Base-by-base conservation (phyloP, 2,888 invertebrate species). In the Dromius quadrimaculatus region DNA sequence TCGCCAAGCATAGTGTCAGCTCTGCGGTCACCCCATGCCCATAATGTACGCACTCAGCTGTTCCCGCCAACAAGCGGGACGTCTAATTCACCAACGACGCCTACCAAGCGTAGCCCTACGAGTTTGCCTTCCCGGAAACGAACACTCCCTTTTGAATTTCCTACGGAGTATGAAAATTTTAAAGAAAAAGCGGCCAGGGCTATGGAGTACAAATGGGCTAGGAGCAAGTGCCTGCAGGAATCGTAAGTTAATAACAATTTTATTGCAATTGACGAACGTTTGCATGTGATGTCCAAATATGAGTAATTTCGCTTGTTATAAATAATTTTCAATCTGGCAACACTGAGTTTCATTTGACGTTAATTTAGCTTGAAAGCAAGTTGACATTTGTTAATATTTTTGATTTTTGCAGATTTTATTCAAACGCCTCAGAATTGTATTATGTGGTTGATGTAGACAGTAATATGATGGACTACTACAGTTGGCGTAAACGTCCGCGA, bases 381-480 rank as follows among this genome's bases (percentile, higher is more conserved):
- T n/a, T n/a, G n/a, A n/a, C n/a, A n/a, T n/a, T n/a, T n/a, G n/a
- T n/a, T n/a, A n/a, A n/a, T n/a, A n/a, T n/a, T n/a, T n/a, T n/a
- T n/a, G n/a, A n/a, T n/a, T n/a, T n/a, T n/a, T n/a, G n/a, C n/a
- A n/a, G n/a, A n/a, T n/a, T n/a, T n/a, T n/a, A n/a, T n/a, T n/a
- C n/a, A n/a, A n/a, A n/a, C n/a, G n/a, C n/a, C n/a, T n/a, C n/a
- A n/a, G n/a, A n/a, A n/a, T n/a, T n/a, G n/a, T n/a, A n/a, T 78
- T 96, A 91, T 85, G 95, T 92, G 84, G 87, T 96, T 77, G 92
- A 94, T 84, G 89, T 89, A 77, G 92, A 92, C 76, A 93, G 94
- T 73, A 93, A 94, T 84, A 89, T 95, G 86, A 90, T 94, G 88
- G 96, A 97, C 81, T 93, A 91, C 83, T 88, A 89, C 76, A 85